Conservation (phyloP, 2,888 invertebrate species). For the Phragmatobia fuliginosa region DNA sequence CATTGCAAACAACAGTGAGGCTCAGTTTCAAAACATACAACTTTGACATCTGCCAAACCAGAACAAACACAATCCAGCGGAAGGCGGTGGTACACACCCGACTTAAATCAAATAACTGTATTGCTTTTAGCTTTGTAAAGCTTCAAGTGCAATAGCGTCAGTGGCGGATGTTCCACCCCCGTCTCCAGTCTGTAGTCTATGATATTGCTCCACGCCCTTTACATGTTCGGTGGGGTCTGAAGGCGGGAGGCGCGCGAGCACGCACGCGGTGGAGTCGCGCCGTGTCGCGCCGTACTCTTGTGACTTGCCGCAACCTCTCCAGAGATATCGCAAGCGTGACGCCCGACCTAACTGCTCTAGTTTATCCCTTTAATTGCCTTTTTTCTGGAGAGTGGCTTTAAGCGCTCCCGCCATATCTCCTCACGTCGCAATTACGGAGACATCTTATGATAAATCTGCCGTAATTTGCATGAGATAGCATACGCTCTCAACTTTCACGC, state of each 20-base stretch:
- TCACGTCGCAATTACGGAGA: slow-evolving; percentile 86
- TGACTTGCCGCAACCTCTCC: slow-evolving; percentile 55
- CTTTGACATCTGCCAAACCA: slow-evolving; percentile 86
- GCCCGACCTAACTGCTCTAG: slow-evolving; percentile 82
- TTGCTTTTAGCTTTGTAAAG: slow-evolving; percentile 86
- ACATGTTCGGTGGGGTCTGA: slow-evolving; percentile 78
- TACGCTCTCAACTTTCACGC: slow-evolving; percentile 86
- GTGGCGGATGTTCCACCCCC: slow-evolving; percentile 82
- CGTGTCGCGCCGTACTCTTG: slow-evolving; percentile 50
- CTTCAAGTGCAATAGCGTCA: slow-evolving; percentile 85
- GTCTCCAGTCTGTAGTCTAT: slow-evolving; percentile 83
- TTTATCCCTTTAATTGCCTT: slow-evolving; percentile 86
- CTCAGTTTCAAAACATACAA: slow-evolving; percentile 85
- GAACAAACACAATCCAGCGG: slow-evolving; percentile 84
- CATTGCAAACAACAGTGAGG: slow-evolving; percentile 75
- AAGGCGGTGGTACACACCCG: slow-evolving; percentile 83
- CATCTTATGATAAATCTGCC: slow-evolving; percentile 86
- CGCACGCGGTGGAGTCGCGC: slow-evolving; percentile 60
- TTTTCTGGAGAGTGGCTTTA: slow-evolving; percentile 83
- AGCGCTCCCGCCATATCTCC: slow-evolving; percentile 83
- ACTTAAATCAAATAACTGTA: slow-evolving; percentile 87
- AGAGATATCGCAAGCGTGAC: slow-evolving; percentile 79
- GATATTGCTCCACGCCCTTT: slow-evolving; percentile 86
- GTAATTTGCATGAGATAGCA: slow-evolving; percentile 87
- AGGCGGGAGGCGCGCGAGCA: slow-evolving; percentile 68